Percentiles rank a stretch among this genome's conserved stretches.
Evolutionary conservation across 2,797 vertebrate genomes (phyloP).

Genomic region (Orientallactaga sibirica): DNA sequence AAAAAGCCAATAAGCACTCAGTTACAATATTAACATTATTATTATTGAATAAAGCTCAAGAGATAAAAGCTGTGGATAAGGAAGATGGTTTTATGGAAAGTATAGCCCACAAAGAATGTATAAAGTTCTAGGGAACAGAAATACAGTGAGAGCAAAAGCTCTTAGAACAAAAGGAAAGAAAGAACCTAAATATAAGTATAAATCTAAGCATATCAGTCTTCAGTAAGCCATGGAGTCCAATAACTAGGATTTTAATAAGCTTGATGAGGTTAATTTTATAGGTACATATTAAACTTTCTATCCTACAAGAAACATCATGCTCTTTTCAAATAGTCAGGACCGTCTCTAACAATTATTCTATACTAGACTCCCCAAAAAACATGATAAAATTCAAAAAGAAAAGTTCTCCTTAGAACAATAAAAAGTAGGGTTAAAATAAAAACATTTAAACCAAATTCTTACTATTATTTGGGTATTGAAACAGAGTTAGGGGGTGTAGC

Average conservation of each 20-base stretch:
- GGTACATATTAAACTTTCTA: not conserved
- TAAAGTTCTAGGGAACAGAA: not conserved
- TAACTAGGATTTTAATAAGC: constrained; percentile 19
- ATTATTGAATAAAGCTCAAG: not conserved
- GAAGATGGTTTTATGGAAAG: constrained; percentile 13
- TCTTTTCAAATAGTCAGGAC: not conserved
- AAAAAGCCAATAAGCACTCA: constrained; percentile 2
- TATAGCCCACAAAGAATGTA: not conserved
- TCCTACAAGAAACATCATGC: not conserved
- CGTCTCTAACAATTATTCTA: not conserved
- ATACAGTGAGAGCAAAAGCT: not conserved
- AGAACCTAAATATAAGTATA: not conserved
- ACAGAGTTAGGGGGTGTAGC: not conserved
- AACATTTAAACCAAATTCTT: not conserved
- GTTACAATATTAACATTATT: constrained; percentile 1
- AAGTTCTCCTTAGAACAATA: not conserved
- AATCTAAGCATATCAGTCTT: not conserved
- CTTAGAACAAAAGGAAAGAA: not conserved
- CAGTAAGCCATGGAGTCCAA: not conserved
- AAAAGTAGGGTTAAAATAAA: constrained; percentile 16
- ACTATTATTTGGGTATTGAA: not conserved
- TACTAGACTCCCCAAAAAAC: not conserved
- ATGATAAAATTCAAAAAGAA: not conserved
- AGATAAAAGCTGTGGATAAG: not conserved
- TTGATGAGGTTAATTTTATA: constrained; percentile 8